Evolutionary conservation across 2,113 vertebrate species (phyloP).

Genomic region (Atrichornis clamosus): DNA sequence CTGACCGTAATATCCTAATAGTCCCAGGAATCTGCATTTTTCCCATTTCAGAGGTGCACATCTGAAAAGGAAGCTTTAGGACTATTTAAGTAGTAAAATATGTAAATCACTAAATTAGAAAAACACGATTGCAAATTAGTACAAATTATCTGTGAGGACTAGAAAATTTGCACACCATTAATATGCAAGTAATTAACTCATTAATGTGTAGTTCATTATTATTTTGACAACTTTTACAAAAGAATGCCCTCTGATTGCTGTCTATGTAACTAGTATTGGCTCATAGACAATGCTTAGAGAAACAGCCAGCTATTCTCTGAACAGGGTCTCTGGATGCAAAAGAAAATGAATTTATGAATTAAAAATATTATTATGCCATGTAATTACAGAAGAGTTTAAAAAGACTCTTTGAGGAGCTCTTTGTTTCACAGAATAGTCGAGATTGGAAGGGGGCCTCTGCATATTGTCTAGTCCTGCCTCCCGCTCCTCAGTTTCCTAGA

Average conservation of each 20-base stretch:
- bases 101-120: slow-evolving; percentile 13
- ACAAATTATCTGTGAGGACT: slow-evolving; percentile 3
- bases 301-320: neutral
- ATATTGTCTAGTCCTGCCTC: neutral
- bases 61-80: neutral
- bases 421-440: neutral
- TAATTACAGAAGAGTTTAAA: neutral
- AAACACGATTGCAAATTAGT: slow-evolving; percentile 20
- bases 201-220: neutral
- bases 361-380: neutral
- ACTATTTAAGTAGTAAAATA: slow-evolving; percentile 17
- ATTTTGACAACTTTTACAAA: slow-evolving; percentile 17
- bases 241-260: neutral
- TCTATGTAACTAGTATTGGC: neutral
- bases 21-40: neutral
- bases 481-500: neutral
- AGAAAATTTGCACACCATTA: neutral
- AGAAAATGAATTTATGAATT: neutral
- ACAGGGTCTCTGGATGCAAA: neutral
- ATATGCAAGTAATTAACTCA: neutral
- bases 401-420: neutral
- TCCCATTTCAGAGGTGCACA: neutral
- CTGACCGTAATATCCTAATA: neutral
- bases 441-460: neutral
- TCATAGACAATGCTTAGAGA: neutral